Evolutionary conservation across 92 coral and sea anemone species (phyloP), one percentile per base, ranked within the genome.

Genomic region (Zoanthus solanderi): DNA sequence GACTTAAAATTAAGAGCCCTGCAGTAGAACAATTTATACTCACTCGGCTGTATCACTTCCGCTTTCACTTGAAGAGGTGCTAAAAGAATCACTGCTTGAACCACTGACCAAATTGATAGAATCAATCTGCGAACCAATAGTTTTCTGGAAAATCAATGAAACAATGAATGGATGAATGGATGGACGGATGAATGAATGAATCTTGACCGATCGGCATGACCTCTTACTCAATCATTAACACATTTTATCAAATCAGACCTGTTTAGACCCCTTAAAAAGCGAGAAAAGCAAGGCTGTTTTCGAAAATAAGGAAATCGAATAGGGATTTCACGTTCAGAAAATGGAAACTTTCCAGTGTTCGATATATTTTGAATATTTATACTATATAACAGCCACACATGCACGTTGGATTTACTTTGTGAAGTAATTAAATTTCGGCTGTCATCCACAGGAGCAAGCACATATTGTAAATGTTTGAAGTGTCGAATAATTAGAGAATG

Each of bases 1-100:
- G 63, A 57, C 63, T 57, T 57, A 57, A 3, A 57, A 57, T 57
- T 57, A 57, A 57, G 63, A 57, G 63, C 63, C 63, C 63, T 57
- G 63, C 63, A 57, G 63, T 57, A 57, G 63, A 57, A 57, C 63
- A 57, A 57, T 57, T 57, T 57, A 57, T 57, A 57, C 63, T 56
- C 63, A 56, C 63, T 56, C 63, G 63, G 63, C 63, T 57, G 63
- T 57, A 57, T 57, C 63, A 57, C 63, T 57, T 57, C 63, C 63
- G 63, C 63, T 57, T 57, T 57, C 63, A 57, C 63, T 57, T 57
- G 63, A 57, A 57, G 63, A 57, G 63, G 63, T 57, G 63, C 63
- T 57, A 57, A 15, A 57, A 57, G 63, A 57, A 57, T 57, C 63
- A 57, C 63, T 57, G 63, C 63, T 57, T 57, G 63, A 57, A 2